Base-by-base conservation (phyloP, 2,797 vertebrate genomes). In the Hydrophis major region DNA sequence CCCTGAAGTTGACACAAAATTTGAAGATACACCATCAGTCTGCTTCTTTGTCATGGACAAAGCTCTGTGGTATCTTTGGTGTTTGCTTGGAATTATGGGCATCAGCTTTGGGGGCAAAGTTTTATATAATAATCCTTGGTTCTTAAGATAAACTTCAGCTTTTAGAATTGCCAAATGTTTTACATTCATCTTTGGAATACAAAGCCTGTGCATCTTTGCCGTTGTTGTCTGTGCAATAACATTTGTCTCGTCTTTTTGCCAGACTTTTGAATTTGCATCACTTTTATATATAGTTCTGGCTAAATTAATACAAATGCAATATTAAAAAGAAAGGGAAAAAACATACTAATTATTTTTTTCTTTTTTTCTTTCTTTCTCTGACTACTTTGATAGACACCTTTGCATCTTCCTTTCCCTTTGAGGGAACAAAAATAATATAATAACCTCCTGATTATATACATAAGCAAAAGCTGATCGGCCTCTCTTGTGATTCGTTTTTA, bases 111-210 rank as follows among this genome's bases (percentile, higher is more conserved):
- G 98, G 97, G 97, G 98, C 97, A 98, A 98, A 98, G 98, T 98
- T 98, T 98, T 98, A 98, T 98, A 98, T 98, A 98, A 96, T 98
- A 98, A 98, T 98, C 98, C 97, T 97, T 97, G 98, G 97, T 97
- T 98, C 98, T 98, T 98, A 98, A 98, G 99, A 99, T 98, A 99
- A 99, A 98, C 98, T 98, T 98, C 97, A 97, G 96, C 97, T 98
- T 98, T 97, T 97, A 97, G 96, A 97, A 97, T 97, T 96, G 96
- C 96, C 97, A 97, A 97, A 97, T 98, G 97, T 96, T 98, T 95
- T 97, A 97, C 98, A 98, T 99, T 98, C 97, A 98, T 99, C 98
- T 98, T 98, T 96, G 96, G 96, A 94, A 96, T 94, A 95, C 93
- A 95, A 90, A 93, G 94, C 95, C 94, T 95, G 92, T 91, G 18